These are phyloP conservation scores for Muscidifurax raptorellus DNA, from an alignment of 1,140 invertebrate genomes.

Conservation along the genomic window DNA sequence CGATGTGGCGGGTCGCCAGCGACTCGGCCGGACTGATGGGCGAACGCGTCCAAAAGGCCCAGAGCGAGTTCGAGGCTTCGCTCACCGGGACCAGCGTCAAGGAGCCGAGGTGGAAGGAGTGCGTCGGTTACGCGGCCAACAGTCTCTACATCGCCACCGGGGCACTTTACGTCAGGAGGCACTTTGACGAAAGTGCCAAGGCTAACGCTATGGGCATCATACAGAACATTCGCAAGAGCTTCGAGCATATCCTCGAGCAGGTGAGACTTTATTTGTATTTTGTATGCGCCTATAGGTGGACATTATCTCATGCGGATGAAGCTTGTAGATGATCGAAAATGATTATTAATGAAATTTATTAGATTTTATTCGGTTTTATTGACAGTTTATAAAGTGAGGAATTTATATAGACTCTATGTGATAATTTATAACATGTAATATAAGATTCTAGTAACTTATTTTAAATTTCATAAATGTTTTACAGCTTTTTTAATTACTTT, in stretches of 20 bases:
- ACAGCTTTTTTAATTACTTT: too few species aligned
- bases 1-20: slow-evolving; percentile 81
- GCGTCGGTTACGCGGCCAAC: slow-evolving; percentile 82
- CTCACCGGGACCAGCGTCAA: slow-evolving; percentile 71
- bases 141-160: slow-evolving; percentile 85
- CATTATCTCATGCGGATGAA: too few species aligned
- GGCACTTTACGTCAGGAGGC: slow-evolving; percentile 83
- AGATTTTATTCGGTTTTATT: too few species aligned
- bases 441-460: too few species aligned
- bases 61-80: not conserved
- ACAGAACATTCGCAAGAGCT: slow-evolving; percentile 17
- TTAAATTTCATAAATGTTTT: too few species aligned
- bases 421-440: too few species aligned
- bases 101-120: slow-evolving; percentile 90
- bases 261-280: not conserved
- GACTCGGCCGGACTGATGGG: slow-evolving; percentile 73
- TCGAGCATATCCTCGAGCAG: not conserved
- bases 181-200: slow-evolving; percentile 84
- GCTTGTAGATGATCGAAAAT: too few species aligned
- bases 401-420: too few species aligned
- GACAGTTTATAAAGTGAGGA: too few species aligned
- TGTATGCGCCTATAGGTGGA: too few species aligned
- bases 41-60: not conserved
- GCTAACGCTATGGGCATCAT: not conserved
- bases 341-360: too few species aligned